These are phyloP conservation scores for Myotis pilosus DNA, from an alignment of 2,797 vertebrate genomes.

Conservation along the genomic window DNA sequence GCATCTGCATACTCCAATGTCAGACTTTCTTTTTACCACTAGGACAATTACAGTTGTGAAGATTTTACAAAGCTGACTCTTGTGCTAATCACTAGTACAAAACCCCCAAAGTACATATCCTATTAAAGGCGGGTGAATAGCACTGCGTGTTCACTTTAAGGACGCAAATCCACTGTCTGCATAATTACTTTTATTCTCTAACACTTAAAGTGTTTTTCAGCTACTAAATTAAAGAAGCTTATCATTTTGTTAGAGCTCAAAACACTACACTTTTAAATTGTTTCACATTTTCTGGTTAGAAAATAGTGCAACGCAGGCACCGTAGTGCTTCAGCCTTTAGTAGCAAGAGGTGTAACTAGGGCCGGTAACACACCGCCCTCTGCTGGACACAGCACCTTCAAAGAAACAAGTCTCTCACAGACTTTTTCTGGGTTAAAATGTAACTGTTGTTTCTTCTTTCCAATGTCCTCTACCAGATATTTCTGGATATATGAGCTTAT, in stretches of 20 bases:
- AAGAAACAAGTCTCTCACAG: background rate
- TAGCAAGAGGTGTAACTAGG: background rate
- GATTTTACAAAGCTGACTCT: constrained; percentile 18
- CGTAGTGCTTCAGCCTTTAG: background rate
- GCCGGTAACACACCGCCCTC: constrained; percentile 69
- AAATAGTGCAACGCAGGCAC: background rate
- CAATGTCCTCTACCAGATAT: constrained; percentile 8
- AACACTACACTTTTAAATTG: background rate
- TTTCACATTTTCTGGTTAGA: background rate
- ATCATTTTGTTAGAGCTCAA: constrained; percentile 23
- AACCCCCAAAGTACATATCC: background rate
- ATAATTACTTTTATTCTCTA: constrained; percentile 17
- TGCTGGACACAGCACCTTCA: constrained; percentile 55
- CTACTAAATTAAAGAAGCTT: background rate
- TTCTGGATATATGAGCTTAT: constrained; percentile 24
- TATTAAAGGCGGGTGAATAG: background rate
- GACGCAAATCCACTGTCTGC: background rate
- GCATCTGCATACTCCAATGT: constrained; percentile 13
- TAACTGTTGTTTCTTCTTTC: background rate
- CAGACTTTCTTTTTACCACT: constrained; percentile 40
- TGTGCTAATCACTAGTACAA: constrained; percentile 24
- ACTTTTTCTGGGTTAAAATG: background rate
- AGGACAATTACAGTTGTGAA: background rate
- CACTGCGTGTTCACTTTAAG: constrained; percentile 31
- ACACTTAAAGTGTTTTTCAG: background rate